Percentiles rank a stretch among this genome's conserved stretches.
phyloP scores from a whole-genome alignment of 2,113 vertebrate genomes.

The Rhagologus leucostigma region DNA sequence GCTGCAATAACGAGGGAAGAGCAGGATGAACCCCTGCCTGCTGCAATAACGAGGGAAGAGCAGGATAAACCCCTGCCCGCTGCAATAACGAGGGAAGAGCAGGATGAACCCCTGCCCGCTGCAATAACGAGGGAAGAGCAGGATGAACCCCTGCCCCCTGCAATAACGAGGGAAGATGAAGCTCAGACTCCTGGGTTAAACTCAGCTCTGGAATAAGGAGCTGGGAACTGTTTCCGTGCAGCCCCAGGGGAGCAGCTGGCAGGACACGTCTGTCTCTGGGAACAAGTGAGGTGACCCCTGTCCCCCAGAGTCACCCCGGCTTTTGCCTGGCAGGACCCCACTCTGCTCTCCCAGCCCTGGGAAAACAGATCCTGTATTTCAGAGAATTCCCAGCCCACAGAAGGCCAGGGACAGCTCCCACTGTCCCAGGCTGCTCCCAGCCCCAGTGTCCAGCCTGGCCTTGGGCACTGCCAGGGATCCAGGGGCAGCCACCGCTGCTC shows the following conservation, averaged over 20 bases:
- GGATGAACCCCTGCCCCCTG: rapidly evolving
- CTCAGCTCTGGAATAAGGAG: neutral
- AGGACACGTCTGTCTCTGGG: neutral
- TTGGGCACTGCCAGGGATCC: neutral
- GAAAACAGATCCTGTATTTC: neutral
- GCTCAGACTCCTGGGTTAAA: neutral
- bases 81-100: neutral
- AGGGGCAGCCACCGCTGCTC: neutral
- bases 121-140: neutral
- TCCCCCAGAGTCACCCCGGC: neutral
- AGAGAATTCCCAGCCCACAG: neutral
- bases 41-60: neutral
- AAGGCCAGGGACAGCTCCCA: neutral
- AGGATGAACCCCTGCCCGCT: rapidly evolving
- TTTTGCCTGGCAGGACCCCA: neutral
- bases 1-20: rapidly evolving
- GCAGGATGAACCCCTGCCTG: neutral
- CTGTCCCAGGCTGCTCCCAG: neutral
- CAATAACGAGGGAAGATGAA: neutral
- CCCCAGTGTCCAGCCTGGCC: neutral
- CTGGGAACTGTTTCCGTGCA: neutral
- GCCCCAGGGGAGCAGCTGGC: neutral
- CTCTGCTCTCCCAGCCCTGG: neutral
- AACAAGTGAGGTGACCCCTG: neutral
- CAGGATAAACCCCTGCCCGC: rapidly evolving